These are phyloP conservation scores for Muntiacus reevesi DNA, from an alignment of 2,113 vertebrate species.

Conservation along the genomic window DNA sequence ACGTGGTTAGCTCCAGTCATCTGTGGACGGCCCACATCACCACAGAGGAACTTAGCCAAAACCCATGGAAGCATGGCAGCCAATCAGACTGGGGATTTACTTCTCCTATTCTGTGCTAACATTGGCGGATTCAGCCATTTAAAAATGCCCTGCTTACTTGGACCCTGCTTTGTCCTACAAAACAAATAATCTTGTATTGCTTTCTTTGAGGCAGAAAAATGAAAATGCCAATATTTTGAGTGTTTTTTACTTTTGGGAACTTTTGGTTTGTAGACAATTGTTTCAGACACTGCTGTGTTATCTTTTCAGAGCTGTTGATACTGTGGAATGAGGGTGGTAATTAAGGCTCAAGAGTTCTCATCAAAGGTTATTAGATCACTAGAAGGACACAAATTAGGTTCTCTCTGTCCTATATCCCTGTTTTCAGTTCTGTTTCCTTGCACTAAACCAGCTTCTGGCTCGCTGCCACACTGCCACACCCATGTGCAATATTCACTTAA, in stretches of 20 bases:
- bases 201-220: background rate
- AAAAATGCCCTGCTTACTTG: background rate
- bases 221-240: background rate
- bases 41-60: background rate
- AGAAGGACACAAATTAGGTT: background rate
- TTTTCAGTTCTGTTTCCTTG: background rate
- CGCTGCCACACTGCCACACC: background rate
- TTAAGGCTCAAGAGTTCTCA: background rate
- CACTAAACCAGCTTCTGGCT: background rate
- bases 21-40: background rate
- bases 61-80: background rate
- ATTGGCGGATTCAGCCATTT: background rate
- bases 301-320: background rate
- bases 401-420: background rate
- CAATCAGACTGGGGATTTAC: background rate
- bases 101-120: background rate
- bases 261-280: background rate
- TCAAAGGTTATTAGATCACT: background rate
- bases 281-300: background rate
- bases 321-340: background rate
- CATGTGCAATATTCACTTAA: background rate
- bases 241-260: background rate
- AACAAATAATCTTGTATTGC: background rate
- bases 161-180: background rate
- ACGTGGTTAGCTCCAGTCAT: background rate